A percentile compares a stretch with the other conserved stretches of the same genome.
Conservation (phyloP, 2,888 invertebrate genomes). For the Ptilodon capucinus region DNA sequence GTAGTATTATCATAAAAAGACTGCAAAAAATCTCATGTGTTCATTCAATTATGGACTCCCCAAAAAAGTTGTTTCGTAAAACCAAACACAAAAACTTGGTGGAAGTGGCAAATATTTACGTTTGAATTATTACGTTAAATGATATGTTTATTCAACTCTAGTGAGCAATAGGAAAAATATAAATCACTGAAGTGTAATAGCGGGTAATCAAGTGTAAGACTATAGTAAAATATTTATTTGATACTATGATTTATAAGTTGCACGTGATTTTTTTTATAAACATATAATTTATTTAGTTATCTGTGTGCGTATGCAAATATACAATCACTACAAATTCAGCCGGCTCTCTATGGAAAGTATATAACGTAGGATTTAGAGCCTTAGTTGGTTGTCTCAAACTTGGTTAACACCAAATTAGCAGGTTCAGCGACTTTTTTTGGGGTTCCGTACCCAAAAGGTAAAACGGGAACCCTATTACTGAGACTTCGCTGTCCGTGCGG, state of each 20-base stretch:
- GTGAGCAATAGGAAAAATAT: constrained; percentile 15
- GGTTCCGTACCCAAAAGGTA: no score
- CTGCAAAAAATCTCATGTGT: not conserved
- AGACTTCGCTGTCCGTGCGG: no score
- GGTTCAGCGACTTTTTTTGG: no score
- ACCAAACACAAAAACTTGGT: not conserved
- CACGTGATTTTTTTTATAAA: not conserved
- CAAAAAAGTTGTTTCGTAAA: not conserved
- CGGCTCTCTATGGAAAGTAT: no score
- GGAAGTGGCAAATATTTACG: constrained; percentile 16
- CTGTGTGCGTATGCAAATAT: no score
- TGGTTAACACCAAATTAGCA: no score
- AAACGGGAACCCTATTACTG: no score
- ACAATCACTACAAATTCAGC: no score
- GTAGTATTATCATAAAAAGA: not conserved
- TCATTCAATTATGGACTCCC: not conserved
- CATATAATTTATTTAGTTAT: no score
- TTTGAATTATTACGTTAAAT: constrained; percentile 7
- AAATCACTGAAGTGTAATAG: not conserved
- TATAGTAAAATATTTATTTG: not conserved
- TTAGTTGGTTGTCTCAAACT: no score
- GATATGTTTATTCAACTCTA: constrained; percentile 21
- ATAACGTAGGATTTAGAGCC: no score
- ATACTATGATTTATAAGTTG: not conserved
- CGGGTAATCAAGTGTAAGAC: constrained; percentile 8